Percentiles rank a stretch among this genome's conserved stretches.
phyloP scores from a whole-genome alignment of 2,888 invertebrate genomes.

The Perithous albicinctus region DNA sequence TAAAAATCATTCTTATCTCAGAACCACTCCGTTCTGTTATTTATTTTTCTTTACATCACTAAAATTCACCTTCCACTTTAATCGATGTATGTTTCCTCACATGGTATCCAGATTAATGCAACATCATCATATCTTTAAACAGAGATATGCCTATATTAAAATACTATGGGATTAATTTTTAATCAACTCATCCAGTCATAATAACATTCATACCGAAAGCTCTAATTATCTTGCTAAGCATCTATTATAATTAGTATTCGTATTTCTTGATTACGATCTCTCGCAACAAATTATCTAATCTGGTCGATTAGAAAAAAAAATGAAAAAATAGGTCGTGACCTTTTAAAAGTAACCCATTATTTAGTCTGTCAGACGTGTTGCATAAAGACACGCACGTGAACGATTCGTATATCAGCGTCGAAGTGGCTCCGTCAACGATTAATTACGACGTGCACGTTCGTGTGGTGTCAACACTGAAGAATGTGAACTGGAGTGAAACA shows the following conservation, averaged over 20 bases:
- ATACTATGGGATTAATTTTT: background rate
- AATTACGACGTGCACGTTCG: slow-evolving; percentile 44
- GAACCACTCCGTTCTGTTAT: no score
- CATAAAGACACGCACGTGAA: slow-evolving; percentile 25
- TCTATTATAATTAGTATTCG: slow-evolving; percentile 17
- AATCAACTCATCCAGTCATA: background rate
- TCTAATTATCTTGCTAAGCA: background rate
- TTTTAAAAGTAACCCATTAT: slow-evolving; percentile 32
- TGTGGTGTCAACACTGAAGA: background rate
- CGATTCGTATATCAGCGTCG: slow-evolving; percentile 31
- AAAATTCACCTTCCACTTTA: no score
- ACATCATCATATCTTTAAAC: no score
- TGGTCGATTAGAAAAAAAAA: slow-evolving; percentile 4
- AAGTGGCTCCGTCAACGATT: slow-evolving; percentile 41
- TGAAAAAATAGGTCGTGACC: slow-evolving; percentile 18
- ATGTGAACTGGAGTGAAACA: slow-evolving; percentile 29
- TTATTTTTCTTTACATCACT: background rate
- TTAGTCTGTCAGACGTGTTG: background rate
- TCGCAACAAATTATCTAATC: background rate
- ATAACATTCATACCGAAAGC: background rate
- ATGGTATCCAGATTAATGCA: no score
- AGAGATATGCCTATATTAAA: no score
- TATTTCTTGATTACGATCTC: background rate
- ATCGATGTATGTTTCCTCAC: no score
- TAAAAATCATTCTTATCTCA: no score